Evolutionary conservation across 2,888 invertebrate species (phyloP).

Genomic region (Tetragnatha montana): DNA sequence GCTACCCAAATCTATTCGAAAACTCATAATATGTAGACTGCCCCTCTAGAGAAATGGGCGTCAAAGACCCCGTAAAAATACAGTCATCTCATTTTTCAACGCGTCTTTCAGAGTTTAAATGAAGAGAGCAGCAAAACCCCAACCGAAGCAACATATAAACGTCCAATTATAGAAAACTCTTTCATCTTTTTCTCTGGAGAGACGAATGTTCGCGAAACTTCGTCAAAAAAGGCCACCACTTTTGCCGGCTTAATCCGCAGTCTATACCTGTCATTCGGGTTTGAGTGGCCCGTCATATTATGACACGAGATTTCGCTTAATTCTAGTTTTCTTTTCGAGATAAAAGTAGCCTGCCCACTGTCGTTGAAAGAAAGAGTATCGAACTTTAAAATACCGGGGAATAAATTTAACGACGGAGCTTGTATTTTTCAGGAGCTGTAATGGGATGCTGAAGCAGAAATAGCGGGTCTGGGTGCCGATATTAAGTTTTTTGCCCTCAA

Average conservation of each 20-base stretch:
- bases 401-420: not conserved
- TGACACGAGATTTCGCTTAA: constrained; percentile 18
- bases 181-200: constrained; percentile 10
- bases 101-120: constrained; percentile 22
- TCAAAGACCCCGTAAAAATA: constrained; percentile 19
- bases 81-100: constrained; percentile 52
- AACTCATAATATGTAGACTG: constrained; percentile 23
- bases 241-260: constrained; percentile 27
- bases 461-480: not conserved
- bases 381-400: not conserved
- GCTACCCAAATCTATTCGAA: not conserved
- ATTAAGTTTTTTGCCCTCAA: not conserved
- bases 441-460: not conserved
- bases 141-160: constrained; percentile 30
- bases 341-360: not conserved
- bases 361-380: constrained; percentile 1
- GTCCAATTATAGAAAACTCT: constrained; percentile 53
- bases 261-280: constrained; percentile 30
- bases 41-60: constrained; percentile 24
- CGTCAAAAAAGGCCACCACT: constrained; percentile 17
- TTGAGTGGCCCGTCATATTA: constrained; percentile 24
- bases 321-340: constrained; percentile 15
- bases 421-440: not conserved
- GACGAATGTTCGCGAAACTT: not conserved
- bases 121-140: constrained; percentile 16